A percentile compares a stretch with the other conserved stretches of the same genome.
phyloP scores from a whole-genome alignment of 2,888 invertebrate species.

The Agonopterix alstromeriana region DNA sequence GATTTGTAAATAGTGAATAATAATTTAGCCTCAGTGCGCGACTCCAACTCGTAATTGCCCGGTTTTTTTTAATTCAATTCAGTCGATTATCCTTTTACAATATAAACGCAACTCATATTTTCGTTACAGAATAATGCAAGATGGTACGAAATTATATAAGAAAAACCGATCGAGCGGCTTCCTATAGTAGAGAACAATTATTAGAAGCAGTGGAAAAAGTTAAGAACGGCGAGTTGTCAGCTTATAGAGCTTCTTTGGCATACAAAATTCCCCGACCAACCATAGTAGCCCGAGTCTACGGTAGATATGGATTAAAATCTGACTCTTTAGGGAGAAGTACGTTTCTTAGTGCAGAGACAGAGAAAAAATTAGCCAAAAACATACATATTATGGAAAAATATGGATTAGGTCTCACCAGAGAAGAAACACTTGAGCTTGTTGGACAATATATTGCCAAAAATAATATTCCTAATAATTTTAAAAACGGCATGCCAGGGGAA shows the following conservation, averaged over 20 bases:
- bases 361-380: slow-evolving; percentile 7
- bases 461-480: slow-evolving; percentile 6
- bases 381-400: slow-evolving; percentile 10
- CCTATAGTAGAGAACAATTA: slow-evolving; percentile 9
- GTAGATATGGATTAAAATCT: slow-evolving; percentile 10
- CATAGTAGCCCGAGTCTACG: too few relatives aligned
- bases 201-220: slow-evolving; percentile 8
- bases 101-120: slow-evolving; percentile 12
- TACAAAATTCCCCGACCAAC: slow-evolving; percentile 10
- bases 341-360: slow-evolving; percentile 3
- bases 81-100: not conserved
- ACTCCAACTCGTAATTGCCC: too few relatives aligned
- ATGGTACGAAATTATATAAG: slow-evolving; percentile 9
- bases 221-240: slow-evolving; percentile 4
- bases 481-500: slow-evolving; percentile 9
- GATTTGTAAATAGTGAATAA: too few relatives aligned
- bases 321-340: slow-evolving; percentile 9
- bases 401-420: slow-evolving; percentile 11
- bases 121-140: too few relatives aligned
- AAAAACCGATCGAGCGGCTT: slow-evolving; percentile 8
- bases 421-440: slow-evolving; percentile 7
- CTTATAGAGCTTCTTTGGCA: slow-evolving; percentile 7
- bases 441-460: slow-evolving; percentile 5
- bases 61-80: too few relatives aligned
- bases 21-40: too few relatives aligned